Evolutionary conservation across 2,797 vertebrate genomes (phyloP).

Genomic region (Columba guinea): DNA sequence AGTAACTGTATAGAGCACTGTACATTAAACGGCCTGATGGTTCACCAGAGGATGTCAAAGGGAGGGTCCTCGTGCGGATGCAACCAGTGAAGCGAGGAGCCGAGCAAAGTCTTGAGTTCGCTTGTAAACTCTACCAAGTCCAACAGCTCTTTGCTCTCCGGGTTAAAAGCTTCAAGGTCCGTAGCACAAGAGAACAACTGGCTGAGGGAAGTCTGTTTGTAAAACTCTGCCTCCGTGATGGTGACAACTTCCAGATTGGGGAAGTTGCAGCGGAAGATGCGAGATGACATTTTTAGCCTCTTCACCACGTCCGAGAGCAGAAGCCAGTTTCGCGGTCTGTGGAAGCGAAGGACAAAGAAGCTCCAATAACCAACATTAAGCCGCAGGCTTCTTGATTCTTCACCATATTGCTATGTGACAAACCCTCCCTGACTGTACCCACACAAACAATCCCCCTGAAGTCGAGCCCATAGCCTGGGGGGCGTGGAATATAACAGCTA

Average conservation of each 20-base stretch:
- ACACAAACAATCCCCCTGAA: background rate
- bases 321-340: slow-evolving; percentile 92
- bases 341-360: background rate
- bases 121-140: slow-evolving; percentile 92
- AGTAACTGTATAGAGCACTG: slow-evolving; percentile 77
- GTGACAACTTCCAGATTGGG: slow-evolving; percentile 89
- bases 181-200: slow-evolving; percentile 89
- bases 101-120: slow-evolving; percentile 88
- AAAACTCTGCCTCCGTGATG: slow-evolving; percentile 88
- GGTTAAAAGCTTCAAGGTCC: slow-evolving; percentile 87
- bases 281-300: slow-evolving; percentile 88
- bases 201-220: slow-evolving; percentile 89
- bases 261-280: slow-evolving; percentile 88
- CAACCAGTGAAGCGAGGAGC: slow-evolving; percentile 88
- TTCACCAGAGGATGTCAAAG: slow-evolving; percentile 82
- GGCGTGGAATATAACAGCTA: rapidly evolving
- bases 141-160: slow-evolving; percentile 87
- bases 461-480: background rate
- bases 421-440: rapidly evolving
- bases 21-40: slow-evolving; percentile 67
- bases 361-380: background rate
- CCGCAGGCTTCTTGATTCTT: background rate
- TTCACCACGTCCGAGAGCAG: slow-evolving; percentile 89
- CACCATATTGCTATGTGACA: rapidly evolving
- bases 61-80: slow-evolving; percentile 77